Conservation (phyloP, 2,888 invertebrate species). For the Sisyra terminalis region DNA sequence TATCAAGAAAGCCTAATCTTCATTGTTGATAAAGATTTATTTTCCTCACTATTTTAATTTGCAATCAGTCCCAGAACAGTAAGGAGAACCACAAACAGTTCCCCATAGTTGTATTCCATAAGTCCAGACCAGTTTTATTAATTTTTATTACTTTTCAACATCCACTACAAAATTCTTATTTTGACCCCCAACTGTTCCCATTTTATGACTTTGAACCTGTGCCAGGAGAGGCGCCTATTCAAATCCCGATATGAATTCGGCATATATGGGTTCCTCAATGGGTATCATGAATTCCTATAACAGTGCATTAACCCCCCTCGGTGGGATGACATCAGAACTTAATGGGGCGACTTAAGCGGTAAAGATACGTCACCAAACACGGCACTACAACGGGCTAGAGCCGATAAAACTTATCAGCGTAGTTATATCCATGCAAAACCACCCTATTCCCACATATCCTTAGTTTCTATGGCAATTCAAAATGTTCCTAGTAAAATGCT, state of each 20-base stretch:
- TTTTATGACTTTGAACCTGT: too few relatives aligned
- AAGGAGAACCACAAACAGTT: too few relatives aligned
- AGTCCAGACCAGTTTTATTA: too few relatives aligned
- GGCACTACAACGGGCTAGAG: slow-evolving; percentile 61
- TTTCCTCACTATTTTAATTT: too few relatives aligned
- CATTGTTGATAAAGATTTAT: too few relatives aligned
- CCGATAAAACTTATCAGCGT: slow-evolving; percentile 85
- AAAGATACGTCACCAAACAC: slow-evolving; percentile 63
- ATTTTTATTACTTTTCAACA: too few relatives aligned
- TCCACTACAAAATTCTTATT: too few relatives aligned
- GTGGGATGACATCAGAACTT: slow-evolving; percentile 29
- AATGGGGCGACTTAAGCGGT: slow-evolving; percentile 40
- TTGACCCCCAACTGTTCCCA: too few relatives aligned
- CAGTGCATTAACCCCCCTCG: slow-evolving; percentile 32
- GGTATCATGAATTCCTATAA: slow-evolving; percentile 45
- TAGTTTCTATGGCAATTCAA: slow-evolving; percentile 99
- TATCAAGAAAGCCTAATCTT: too few relatives aligned
- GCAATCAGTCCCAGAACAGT: too few relatives aligned
- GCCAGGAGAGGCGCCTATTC: too few relatives aligned
- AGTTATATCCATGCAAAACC: slow-evolving; percentile 96
- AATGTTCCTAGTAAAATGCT: slow-evolving; percentile 92
- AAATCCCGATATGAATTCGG: slow-evolving; percentile 48
- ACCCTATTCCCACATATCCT: slow-evolving; percentile 97
- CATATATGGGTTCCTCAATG: slow-evolving; percentile 50
- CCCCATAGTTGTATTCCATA: too few relatives aligned